Base-by-base conservation (phyloP, 2,113 vertebrate species). In the Ammodytes dubius region DNA sequence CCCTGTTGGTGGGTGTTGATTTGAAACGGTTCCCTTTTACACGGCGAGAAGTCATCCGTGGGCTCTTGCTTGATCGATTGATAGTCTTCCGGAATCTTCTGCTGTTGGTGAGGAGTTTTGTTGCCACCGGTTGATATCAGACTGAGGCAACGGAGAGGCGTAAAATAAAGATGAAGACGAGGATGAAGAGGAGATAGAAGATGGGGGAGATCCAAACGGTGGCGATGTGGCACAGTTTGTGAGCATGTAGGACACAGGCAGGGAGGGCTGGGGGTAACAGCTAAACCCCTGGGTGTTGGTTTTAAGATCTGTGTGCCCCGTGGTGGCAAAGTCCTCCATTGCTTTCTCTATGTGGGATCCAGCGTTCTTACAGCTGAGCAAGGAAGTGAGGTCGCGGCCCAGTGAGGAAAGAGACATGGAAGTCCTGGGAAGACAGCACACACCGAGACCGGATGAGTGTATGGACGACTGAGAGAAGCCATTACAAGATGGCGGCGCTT, bases 21-120 rank as follows among this genome's bases (percentile, higher is more conserved):
- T 17, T 93, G 95, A 79, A 95, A 95, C 12, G 90, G 94, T 74
- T 96, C 94, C 69, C 93, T 93, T 7, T 96, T 95, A 69, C 95
- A 83, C 2, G 96, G 94, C 0, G 94, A 94, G 71, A 96, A 96
- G 84, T 96, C 96, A 0, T 97, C 97, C 17, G 77, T 75, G 1
- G 97, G 97, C 82, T 99, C 97, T 93, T 97, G 96, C 82, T 99
- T 99, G 76, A 75, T 93, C 68, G 95, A 95, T 74, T 91, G 92
- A 67, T 89, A 87, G 82, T 94, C 42, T 0, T 94, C 94, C 0
- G 83, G 93, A 1, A 79, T n/a, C 50, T 85, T 88, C 58, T 81
- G 89, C 49, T 93, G 96, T 43, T 94, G 92, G 35, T 92, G 81
- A 45, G 74, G 59, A 3, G 74, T 50, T 65, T 89, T 91, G 70